These are phyloP conservation scores for Hydrotaea diabolus DNA, from an alignment of 2,888 invertebrate species.

Conservation along the genomic window DNA sequence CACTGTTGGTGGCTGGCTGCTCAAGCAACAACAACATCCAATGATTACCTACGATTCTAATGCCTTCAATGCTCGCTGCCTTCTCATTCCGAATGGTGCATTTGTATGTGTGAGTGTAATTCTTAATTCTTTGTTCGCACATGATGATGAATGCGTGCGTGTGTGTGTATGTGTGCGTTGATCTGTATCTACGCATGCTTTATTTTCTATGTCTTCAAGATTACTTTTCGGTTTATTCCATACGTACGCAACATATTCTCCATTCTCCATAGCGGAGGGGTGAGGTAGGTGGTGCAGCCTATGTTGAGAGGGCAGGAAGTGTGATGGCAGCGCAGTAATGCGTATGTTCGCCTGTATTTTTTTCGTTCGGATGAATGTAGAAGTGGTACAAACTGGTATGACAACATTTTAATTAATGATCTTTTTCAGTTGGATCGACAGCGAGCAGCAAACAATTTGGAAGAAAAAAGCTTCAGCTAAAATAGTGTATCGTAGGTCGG, in stretches of 20 bases:
- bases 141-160: background rate
- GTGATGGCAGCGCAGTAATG: background rate
- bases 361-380: background rate
- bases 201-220: constrained; percentile 18
- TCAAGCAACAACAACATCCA: background rate
- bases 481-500: constrained; percentile 65
- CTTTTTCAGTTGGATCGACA: background rate
- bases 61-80: background rate
- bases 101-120: background rate
- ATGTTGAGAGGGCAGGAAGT: background rate
- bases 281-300: background rate
- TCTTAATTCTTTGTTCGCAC: background rate
- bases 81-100: constrained; percentile 1
- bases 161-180: background rate
- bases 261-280: background rate
- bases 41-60: background rate
- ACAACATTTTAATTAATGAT: constrained; percentile 69
- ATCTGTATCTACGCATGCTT: constrained; percentile 15
- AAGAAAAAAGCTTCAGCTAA: constrained; percentile 34
- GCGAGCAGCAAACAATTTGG: background rate
- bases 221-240: background rate
- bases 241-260: background rate
- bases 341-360: background rate
- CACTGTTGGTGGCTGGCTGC: no score
- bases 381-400: constrained; percentile 63